Percentiles rank a stretch among this genome's conserved stretches.
These are phyloP conservation scores for Hymenopus coronatus DNA, from an alignment of 2,888 invertebrate species.

Conservation along the genomic window DNA sequence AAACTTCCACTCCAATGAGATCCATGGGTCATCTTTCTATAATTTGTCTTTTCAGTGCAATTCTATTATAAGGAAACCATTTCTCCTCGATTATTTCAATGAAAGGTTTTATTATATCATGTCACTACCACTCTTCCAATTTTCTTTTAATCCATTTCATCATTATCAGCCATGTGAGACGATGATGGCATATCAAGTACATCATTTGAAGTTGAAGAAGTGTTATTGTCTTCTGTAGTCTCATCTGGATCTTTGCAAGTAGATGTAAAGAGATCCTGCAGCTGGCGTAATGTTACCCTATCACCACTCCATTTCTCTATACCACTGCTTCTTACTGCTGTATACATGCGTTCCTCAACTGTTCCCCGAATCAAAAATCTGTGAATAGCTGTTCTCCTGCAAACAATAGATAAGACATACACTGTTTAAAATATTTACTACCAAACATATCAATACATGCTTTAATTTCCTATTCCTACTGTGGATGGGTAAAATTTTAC, in stretches of 20 bases:
- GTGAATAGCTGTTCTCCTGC: constrained; percentile 65
- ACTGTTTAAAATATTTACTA: no score
- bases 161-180: not conserved
- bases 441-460: no score
- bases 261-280: constrained; percentile 45
- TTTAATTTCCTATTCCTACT: no score
- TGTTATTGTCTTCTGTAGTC: not conserved
- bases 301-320: constrained; percentile 48
- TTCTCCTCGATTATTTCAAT: no score
- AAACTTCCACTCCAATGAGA: no score
- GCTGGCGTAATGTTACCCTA: constrained; percentile 48
- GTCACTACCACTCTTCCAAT: no score
- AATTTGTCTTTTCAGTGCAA: no score
- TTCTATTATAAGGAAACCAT: no score
- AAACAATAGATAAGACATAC: constrained; percentile 17
- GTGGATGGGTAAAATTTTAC: no score
- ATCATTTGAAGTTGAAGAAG: not conserved
- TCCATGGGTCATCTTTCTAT: no score
- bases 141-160: not conserved
- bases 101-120: no score
- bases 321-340: constrained; percentile 48
- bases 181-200: not conserved
- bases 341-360: constrained; percentile 66
- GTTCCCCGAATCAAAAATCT: constrained; percentile 66
- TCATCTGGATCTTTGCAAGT: not conserved